Conservation (phyloP, 2,797 vertebrate genomes). For the Moxostoma hubbsi region DNA sequence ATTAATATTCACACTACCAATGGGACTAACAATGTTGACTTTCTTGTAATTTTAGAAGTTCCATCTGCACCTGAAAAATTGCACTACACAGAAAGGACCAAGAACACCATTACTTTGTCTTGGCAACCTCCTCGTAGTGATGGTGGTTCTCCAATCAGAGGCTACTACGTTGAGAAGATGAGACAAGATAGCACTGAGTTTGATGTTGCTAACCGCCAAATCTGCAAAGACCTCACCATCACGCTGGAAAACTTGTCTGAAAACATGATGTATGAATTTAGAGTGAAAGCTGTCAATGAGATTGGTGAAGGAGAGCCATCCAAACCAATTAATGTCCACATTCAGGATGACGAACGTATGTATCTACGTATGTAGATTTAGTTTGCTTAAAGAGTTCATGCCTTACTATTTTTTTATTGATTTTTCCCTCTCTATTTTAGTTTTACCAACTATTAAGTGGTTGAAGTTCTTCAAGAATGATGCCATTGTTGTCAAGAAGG, state of each 20-base stretch:
- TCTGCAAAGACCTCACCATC: slow-evolving; percentile 84
- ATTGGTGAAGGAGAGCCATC: slow-evolving; percentile 91
- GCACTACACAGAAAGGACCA: slow-evolving; percentile 88
- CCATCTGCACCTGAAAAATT: slow-evolving; percentile 93
- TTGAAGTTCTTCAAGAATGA: slow-evolving; percentile 88
- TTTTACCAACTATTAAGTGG: slow-evolving; percentile 86
- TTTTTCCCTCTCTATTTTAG: slow-evolving; percentile 66
- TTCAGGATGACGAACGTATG: slow-evolving; percentile 94
- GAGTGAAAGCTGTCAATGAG: slow-evolving; percentile 91
- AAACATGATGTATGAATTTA: slow-evolving; percentile 92
- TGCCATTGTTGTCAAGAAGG: slow-evolving; percentile 87
- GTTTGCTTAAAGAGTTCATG: not conserved
- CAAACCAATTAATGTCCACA: slow-evolving; percentile 83
- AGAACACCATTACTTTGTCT: slow-evolving; percentile 84
- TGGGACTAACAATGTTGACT: slow-evolving; percentile 6
- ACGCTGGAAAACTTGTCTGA: slow-evolving; percentile 90
- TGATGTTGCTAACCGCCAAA: slow-evolving; percentile 87
- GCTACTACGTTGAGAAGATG: slow-evolving; percentile 95
- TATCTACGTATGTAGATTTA: not conserved
- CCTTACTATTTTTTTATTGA: not conserved
- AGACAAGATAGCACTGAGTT: slow-evolving; percentile 88
- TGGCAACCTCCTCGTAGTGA: slow-evolving; percentile 91
- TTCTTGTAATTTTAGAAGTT: slow-evolving; percentile 76
- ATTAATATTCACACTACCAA: not conserved
- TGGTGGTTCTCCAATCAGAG: slow-evolving; percentile 88